A percentile compares a stretch with the other conserved stretches of the same genome.
Evolutionary conservation across 1,140 invertebrate genomes (phyloP).

Genomic region (Cheumatopsyche charites): DNA sequence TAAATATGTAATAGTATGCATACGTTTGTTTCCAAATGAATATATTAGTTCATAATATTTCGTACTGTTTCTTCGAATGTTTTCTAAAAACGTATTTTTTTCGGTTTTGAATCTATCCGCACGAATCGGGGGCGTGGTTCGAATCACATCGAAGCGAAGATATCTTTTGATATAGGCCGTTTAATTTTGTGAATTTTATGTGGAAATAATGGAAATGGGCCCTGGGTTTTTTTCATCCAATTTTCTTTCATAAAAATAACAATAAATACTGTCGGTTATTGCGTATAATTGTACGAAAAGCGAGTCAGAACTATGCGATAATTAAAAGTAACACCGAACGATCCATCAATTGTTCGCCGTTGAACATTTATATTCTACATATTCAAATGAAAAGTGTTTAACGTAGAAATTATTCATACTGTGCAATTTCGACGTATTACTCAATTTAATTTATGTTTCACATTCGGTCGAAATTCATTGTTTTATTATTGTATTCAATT

Average conservation of each 20-base stretch:
- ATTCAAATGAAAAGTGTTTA: too few species aligned
- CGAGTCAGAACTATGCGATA: conserved; percentile 8
- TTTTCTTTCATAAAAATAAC: conserved; percentile 22
- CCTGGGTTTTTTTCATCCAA: conserved; percentile 6
- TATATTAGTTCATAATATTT: background rate
- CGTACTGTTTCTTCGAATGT: too few species aligned
- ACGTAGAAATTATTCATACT: too few species aligned
- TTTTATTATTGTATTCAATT: too few species aligned
- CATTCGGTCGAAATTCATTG: too few species aligned
- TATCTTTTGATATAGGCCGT: background rate
- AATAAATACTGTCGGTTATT: conserved; percentile 13
- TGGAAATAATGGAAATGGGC: conserved; percentile 17
- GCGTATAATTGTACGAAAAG: conserved; percentile 13
- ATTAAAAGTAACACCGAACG: conserved; percentile 6
- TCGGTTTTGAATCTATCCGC: background rate
- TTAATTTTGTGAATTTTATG: conserved; percentile 17
- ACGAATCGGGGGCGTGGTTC: background rate
- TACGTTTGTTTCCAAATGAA: conserved; percentile 28
- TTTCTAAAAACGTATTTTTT: background rate
- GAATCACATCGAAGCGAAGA: conserved; percentile 3
- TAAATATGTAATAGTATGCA: conserved; percentile 28
- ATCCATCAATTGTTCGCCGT: conserved; percentile 10
- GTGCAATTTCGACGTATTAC: too few species aligned
- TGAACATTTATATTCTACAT: background rate
- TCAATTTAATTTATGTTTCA: too few species aligned